Conservation (phyloP, 1,140 invertebrate genomes). For the Drosophila punjabiensis region DNA sequence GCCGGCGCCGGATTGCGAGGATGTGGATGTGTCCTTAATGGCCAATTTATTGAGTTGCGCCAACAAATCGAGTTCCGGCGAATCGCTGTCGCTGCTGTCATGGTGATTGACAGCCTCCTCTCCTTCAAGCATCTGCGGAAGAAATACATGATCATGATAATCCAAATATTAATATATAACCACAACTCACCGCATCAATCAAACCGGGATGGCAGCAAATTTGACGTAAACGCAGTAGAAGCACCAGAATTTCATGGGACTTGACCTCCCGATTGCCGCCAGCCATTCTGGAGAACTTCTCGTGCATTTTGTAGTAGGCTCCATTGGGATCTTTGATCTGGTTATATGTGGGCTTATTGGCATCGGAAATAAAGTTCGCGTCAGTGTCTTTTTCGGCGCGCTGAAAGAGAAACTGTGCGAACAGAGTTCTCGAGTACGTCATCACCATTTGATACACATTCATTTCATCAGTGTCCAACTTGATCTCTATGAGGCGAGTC, state of each 20-base stretch:
- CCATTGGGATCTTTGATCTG: slow-evolving; percentile 85
- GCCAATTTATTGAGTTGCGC: slow-evolving; percentile 88
- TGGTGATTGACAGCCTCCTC: slow-evolving; percentile 83
- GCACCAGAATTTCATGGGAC: slow-evolving; percentile 91
- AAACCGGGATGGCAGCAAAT: slow-evolving; percentile 95
- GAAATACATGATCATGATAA: background rate
- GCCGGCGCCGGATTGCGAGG: slow-evolving; percentile 11
- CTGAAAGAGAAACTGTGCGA: slow-evolving; percentile 91
- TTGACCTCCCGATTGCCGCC: slow-evolving; percentile 88
- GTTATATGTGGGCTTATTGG: slow-evolving; percentile 61
- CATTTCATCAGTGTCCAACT: slow-evolving; percentile 90
- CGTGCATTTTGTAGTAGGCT: slow-evolving; percentile 87
- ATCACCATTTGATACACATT: slow-evolving; percentile 92
- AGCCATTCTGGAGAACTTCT: slow-evolving; percentile 87
- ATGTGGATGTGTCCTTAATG: slow-evolving; percentile 84
- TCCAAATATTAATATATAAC: background rate
- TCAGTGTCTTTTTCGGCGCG: slow-evolving; percentile 89
- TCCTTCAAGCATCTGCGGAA: slow-evolving; percentile 87
- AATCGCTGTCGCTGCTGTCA: slow-evolving; percentile 82
- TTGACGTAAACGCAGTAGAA: slow-evolving; percentile 94
- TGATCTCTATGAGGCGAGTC: slow-evolving; percentile 87
- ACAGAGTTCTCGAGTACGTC: slow-evolving; percentile 90
- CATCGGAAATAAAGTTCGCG: slow-evolving; percentile 55
- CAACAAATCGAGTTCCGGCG: slow-evolving; percentile 87
- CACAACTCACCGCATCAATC: slow-evolving; percentile 86